Evolutionary conservation across 2,888 invertebrate species (phyloP).

Genomic region (Acrobasis consociella): DNA sequence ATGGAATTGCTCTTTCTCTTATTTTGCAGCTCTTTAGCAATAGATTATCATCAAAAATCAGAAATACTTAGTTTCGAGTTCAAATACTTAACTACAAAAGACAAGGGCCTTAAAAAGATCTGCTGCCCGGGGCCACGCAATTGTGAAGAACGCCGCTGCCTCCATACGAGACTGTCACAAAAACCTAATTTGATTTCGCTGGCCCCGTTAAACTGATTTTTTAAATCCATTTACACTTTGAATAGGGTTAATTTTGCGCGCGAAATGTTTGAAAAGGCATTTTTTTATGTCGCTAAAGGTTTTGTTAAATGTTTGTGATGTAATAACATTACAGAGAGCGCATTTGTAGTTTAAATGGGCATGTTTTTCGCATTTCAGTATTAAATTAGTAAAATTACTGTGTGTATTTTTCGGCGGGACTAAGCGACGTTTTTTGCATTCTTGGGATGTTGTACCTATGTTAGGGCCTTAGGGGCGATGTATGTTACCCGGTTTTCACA

Average conservation of each 20-base stretch:
- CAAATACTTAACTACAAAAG: no score
- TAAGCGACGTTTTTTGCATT: background rate
- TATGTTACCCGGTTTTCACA: no score
- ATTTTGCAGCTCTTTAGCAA: no score
- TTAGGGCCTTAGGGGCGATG: no score
- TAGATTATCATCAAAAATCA: no score
- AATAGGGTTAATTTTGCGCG: constrained; percentile 56
- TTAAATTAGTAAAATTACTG: background rate
- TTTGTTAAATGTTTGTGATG: constrained; percentile 16
- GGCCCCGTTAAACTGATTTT: constrained; percentile 42
- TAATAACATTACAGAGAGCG: background rate
- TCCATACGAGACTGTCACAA: constrained; percentile 30
- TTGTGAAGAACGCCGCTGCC: no score
- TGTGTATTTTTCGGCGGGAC: background rate
- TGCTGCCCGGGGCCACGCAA: no score
- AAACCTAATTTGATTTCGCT: constrained; percentile 55
- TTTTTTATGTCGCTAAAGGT: background rate
- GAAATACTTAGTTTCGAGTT: no score
- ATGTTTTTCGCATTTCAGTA: background rate
- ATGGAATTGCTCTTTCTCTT: no score
- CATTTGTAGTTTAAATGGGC: background rate
- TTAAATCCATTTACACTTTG: constrained; percentile 52
- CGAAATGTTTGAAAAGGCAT: constrained; percentile 30
- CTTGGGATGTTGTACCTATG: background rate
- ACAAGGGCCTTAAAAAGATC: no score